Conservation (phyloP, 2,797 vertebrate species). For the Anguilla marmorata region DNA sequence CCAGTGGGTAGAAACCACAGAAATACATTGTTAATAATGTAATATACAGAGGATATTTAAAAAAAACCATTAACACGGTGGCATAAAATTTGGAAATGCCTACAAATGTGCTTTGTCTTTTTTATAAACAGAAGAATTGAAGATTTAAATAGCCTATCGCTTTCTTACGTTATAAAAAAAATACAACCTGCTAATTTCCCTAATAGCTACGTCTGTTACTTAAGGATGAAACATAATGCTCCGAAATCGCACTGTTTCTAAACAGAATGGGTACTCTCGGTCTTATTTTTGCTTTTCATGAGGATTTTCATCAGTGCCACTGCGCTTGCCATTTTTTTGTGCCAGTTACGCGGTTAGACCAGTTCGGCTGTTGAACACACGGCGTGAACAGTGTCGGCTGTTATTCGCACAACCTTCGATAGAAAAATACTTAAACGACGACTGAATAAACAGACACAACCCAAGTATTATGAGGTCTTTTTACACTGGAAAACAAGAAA, state of each 20-base stretch:
- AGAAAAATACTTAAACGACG: slow-evolving; percentile 22
- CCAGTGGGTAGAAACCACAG: slow-evolving; percentile 81
- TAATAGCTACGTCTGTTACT: slow-evolving; percentile 73
- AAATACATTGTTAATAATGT: slow-evolving; percentile 80
- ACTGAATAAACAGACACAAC: slow-evolving; percentile 22
- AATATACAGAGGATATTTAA: slow-evolving; percentile 73
- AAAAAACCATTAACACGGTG: slow-evolving; percentile 70
- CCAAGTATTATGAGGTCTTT: not conserved
- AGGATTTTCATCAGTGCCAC: slow-evolving; percentile 59
- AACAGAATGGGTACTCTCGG: slow-evolving; percentile 55
- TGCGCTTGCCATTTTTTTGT: slow-evolving; percentile 57
- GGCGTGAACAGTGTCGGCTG: slow-evolving; percentile 29
- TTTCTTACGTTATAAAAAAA: slow-evolving; percentile 63
- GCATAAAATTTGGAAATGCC: slow-evolving; percentile 80
- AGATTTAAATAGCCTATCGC: slow-evolving; percentile 71
- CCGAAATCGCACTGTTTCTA: slow-evolving; percentile 50
- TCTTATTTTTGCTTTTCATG: slow-evolving; percentile 60
- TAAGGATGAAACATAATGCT: slow-evolving; percentile 63
- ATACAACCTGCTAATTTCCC: slow-evolving; percentile 74
- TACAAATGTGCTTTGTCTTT: slow-evolving; percentile 71
- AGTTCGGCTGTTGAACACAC: slow-evolving; percentile 48
- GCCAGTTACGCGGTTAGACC: slow-evolving; percentile 62
- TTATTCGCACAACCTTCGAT: not conserved
- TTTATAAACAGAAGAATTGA: slow-evolving; percentile 69
- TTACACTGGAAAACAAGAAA: slow-evolving; percentile 3